Conservation (phyloP, 1,140 invertebrate genomes). For the Musca domestica region DNA sequence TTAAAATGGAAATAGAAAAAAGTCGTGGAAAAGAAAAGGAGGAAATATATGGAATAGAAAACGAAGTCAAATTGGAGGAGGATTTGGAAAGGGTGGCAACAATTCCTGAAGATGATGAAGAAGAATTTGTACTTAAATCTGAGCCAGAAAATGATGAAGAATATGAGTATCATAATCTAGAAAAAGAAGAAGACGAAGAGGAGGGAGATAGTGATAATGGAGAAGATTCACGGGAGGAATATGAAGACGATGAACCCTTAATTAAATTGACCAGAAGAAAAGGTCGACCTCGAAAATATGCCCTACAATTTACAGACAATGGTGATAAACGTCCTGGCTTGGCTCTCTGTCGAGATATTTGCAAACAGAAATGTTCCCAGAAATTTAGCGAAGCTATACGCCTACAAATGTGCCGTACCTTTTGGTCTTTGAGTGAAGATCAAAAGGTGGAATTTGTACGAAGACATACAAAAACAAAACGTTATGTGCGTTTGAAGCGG, state of each 20-base stretch:
- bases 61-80: background rate
- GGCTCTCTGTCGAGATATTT: conserved; percentile 4
- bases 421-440: conserved; percentile 16
- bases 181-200: too few species aligned
- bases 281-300: background rate
- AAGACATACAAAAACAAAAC: background rate
- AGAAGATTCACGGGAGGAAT: too few species aligned
- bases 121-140: background rate
- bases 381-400: conserved; percentile 14
- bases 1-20: too few species aligned
- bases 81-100: too few species aligned
- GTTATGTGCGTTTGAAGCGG: background rate
- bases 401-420: conserved; percentile 10
- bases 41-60: background rate
- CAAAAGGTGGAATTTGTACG: conserved; percentile 10
- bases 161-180: too few species aligned
- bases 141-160: background rate
- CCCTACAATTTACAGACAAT: background rate
- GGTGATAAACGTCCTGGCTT: background rate
- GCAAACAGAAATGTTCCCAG: conserved; percentile 15
- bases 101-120: too few species aligned
- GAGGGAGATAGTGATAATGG: background rate
- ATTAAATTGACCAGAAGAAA: background rate
- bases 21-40: background rate
- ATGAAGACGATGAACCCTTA: conserved; percentile 3